Evolutionary conservation across 2,113 vertebrate species (phyloP), one percentile per base, ranked within the genome.

Genomic region (Daphoenositta chrysoptera): DNA sequence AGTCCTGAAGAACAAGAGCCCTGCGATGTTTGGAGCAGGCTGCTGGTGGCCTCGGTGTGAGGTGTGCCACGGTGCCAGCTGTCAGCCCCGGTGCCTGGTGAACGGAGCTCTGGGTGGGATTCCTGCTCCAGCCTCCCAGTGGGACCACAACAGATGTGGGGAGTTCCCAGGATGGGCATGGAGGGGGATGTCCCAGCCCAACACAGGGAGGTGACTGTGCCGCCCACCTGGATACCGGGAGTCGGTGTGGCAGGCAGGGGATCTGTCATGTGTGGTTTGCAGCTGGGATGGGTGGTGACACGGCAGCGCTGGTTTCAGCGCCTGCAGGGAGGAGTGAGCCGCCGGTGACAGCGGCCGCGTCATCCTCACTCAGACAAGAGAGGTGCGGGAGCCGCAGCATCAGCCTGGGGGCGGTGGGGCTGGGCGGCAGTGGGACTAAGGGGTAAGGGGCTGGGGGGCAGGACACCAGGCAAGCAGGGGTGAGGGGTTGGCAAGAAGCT

Each of bases 81-180:
- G 1, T 10, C 2, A 7, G n/a, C 14, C 21, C n/a, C 1, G 1
- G 51, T 2, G 7, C 48, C 72, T 4, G 0, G 10, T 13, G 30
- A 53, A 44, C 13, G 27, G 42, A 58, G 35, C 13, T 5, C 15
- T 23, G 82, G 5, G 19, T 31, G 31, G 13, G 24, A 39, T 54
- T 61, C 53, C 60, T 33, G 18, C 30, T 68, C 54, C 40, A 22
- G 65, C 21, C 10, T 54, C 48, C 54, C 23, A 13, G 23, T 5
- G 33, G 68, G 23, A 48, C 17, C 6, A 1, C 1, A 45, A 7
- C 9, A 56, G 23, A 37, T 0, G 1, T 1, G 0, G 8, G 9
- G 18, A 3, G 1, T 70, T 77, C 37, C 53, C 3, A 3, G 19
- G 28, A 9, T 24, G 28, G 24, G 13, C 2, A 3, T 4, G n/a